Conservation (phyloP, 1,140 invertebrate genomes). For the Trigoniulus corallinus region DNA sequence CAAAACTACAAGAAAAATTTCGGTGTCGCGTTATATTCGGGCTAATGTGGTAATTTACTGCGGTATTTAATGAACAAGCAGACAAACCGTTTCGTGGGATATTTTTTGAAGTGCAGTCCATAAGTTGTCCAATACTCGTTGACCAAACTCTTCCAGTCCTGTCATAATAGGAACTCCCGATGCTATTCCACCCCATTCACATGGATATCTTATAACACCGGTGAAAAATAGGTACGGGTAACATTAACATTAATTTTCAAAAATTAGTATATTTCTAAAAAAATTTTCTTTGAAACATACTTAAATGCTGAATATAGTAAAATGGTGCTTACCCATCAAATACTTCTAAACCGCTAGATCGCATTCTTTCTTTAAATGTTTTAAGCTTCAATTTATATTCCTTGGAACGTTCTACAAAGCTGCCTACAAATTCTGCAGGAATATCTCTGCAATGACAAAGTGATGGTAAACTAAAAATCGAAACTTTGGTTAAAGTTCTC, state of each 20-base stretch:
- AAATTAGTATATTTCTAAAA: conserved; percentile 5
- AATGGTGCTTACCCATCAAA: conserved; percentile 19
- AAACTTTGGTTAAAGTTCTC: too few species aligned
- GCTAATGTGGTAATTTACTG: neutral
- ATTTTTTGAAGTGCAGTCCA: conserved; percentile 23
- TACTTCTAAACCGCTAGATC: conserved; percentile 22
- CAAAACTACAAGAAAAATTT: too few species aligned
- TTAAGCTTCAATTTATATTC: conserved; percentile 17
- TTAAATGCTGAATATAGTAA: neutral
- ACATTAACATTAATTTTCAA: neutral
- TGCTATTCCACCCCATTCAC: conserved; percentile 25
- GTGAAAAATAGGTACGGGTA: conserved; percentile 5
- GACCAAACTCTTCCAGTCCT: conserved; percentile 27
- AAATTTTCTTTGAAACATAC: conserved; percentile 6
- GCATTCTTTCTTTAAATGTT: conserved; percentile 22
- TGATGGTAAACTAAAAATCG: too few species aligned
- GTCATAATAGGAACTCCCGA: conserved; percentile 23
- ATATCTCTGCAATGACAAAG: too few species aligned
- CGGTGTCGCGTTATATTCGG: too few species aligned
- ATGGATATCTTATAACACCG: conserved; percentile 24
- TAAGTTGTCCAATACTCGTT: conserved; percentile 24
- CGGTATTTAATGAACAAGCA: neutral
- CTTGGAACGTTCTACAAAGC: conserved; percentile 21
- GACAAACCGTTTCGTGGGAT: conserved; percentile 4
- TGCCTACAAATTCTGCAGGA: conserved; percentile 18